phyloP scores from a whole-genome alignment of 2,888 invertebrate species.

The Luffia ferchaultella region DNA sequence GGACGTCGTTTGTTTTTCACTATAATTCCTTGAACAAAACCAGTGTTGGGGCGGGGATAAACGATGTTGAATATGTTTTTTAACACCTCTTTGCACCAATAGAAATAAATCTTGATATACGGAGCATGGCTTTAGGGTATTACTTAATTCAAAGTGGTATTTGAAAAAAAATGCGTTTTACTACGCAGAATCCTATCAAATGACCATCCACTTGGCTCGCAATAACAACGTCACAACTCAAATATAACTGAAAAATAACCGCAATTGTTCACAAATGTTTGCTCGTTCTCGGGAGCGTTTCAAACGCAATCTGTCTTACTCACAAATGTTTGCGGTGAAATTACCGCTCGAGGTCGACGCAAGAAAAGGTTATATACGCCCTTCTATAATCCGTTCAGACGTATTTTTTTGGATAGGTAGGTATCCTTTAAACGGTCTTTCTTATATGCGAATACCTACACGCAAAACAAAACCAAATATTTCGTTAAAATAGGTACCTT shows the following conservation, averaged over 20 bases:
- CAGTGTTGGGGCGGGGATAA: not conserved
- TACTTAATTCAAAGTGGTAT: not conserved
- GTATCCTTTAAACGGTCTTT: no score
- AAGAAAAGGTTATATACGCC: not conserved
- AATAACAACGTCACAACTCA: not conserved
- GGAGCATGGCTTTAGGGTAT: not conserved
- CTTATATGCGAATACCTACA: no score
- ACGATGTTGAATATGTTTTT: not conserved
- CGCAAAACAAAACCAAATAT: no score
- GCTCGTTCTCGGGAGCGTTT: constrained; percentile 1
- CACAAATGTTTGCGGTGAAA: constrained; percentile 1
- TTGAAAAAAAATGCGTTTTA: not conserved
- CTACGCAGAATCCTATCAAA: not conserved
- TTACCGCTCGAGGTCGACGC: not conserved
- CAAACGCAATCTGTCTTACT: constrained; percentile 2
- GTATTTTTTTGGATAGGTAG: not conserved
- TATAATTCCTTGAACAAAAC: no score
- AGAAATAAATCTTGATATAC: not conserved
- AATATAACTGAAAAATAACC: constrained; percentile 3
- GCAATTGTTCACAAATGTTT: constrained; percentile 5
- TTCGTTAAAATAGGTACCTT: no score
- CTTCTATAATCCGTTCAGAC: not conserved
- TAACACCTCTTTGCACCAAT: not conserved
- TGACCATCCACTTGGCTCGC: no score
- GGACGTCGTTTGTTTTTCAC: no score